These are phyloP conservation scores for Characodon lateralis DNA, from an alignment of 2,797 vertebrate species.

Conservation along the genomic window DNA sequence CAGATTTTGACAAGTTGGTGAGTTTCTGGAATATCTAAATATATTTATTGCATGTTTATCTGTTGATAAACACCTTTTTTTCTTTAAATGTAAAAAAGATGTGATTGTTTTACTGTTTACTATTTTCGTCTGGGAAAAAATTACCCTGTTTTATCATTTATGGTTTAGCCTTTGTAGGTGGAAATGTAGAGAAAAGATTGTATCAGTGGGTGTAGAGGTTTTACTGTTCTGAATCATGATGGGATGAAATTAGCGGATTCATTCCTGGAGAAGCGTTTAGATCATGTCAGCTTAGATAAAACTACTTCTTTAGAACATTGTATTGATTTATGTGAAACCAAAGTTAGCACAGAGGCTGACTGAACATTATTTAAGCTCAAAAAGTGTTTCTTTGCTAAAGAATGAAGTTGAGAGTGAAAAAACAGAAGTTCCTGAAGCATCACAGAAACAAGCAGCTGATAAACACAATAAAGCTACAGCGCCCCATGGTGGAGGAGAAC, in stretches of 20 bases:
- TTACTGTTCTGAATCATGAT: not conserved
- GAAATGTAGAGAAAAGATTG: not conserved
- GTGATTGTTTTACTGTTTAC: not conserved
- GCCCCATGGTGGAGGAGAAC: slow-evolving; percentile 10
- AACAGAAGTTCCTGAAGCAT: slow-evolving; percentile 24
- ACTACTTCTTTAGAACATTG: not conserved
- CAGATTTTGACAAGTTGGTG: slow-evolving; percentile 81
- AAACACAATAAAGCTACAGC: slow-evolving; percentile 3
- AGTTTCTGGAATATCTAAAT: slow-evolving; percentile 39
- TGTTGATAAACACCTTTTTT: not conserved
- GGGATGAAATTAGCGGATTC: not conserved
- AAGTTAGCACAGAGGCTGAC: not conserved
- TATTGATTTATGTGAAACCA: not conserved
- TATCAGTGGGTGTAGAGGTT: not conserved
- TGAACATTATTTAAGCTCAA: slow-evolving; percentile 17
- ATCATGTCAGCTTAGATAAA: not conserved
- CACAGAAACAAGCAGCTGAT: slow-evolving; percentile 36
- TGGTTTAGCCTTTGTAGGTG: not conserved
- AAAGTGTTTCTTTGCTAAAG: slow-evolving; percentile 63
- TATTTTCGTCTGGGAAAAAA: not conserved
- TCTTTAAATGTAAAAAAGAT: not conserved
- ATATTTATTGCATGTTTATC: not conserved
- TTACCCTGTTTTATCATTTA: not conserved
- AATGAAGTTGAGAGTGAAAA: slow-evolving; percentile 42
- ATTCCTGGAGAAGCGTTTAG: not conserved